Evolutionary conservation across 2,888 invertebrate species (phyloP).

Genomic region (Zygogramma bicolorata): DNA sequence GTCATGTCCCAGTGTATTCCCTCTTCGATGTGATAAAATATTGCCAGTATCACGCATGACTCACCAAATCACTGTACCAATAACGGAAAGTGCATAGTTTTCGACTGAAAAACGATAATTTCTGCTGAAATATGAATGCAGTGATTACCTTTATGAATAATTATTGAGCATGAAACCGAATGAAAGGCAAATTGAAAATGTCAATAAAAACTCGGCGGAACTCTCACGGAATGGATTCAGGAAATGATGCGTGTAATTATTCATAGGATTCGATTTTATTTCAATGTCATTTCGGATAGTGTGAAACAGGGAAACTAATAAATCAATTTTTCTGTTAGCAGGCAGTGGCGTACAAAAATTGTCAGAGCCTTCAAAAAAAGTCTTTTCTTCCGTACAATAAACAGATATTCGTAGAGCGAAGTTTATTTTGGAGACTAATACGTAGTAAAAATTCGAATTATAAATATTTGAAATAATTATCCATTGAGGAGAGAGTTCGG

Average conservation of each 20-base stretch:
- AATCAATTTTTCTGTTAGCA: neutral
- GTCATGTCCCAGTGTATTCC: too few relatives aligned
- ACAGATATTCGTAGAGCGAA: too few relatives aligned
- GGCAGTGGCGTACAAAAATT: too few relatives aligned
- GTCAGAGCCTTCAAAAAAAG: too few relatives aligned
- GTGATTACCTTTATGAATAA: constrained; percentile 33
- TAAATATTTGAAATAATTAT: too few relatives aligned
- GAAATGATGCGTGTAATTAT: constrained; percentile 9
- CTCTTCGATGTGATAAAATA: neutral
- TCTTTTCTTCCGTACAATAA: neutral
- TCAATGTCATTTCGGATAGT: neutral
- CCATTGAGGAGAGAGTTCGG: too few relatives aligned
- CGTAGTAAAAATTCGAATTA: too few relatives aligned
- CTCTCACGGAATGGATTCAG: neutral
- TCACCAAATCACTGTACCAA: constrained; percentile 14
- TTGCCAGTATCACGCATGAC: neutral
- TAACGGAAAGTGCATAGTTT: constrained; percentile 18
- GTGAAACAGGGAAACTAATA: neutral
- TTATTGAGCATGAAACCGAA: constrained; percentile 17
- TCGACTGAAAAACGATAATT: constrained; percentile 30
- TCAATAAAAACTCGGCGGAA: constrained; percentile 12
- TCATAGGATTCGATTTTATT: neutral
- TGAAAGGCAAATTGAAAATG: constrained; percentile 17
- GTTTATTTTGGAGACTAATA: too few relatives aligned
- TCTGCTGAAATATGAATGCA: constrained; percentile 27